A percentile compares a stretch with the other conserved stretches of the same genome.
Evolutionary conservation across 2,888 invertebrate species (phyloP).

Genomic region (Aphidius colemani): DNA sequence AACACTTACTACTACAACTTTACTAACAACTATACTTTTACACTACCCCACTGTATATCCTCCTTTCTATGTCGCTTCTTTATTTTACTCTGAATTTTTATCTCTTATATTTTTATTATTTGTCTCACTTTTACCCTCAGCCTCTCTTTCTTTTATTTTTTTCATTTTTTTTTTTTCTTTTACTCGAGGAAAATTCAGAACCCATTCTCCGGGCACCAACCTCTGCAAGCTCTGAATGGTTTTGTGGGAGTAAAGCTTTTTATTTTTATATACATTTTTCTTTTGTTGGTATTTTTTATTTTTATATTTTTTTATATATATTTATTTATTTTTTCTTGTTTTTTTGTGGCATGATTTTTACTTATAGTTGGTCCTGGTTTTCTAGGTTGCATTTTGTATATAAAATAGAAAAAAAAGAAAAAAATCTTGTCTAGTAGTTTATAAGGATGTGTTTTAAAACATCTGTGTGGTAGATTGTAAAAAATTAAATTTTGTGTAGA

Average conservation of each 20-base stretch:
- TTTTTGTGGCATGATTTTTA: too few species aligned
- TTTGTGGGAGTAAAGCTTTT: slow-evolving; percentile 37
- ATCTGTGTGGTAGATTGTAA: too few species aligned
- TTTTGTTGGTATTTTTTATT: neutral
- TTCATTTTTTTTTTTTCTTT: slow-evolving; percentile 21
- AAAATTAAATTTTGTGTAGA: too few species aligned
- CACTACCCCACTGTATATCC: slow-evolving; percentile 28
- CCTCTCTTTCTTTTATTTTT: slow-evolving; percentile 29
- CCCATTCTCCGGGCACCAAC: slow-evolving; percentile 35
- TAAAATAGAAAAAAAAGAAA: too few species aligned
- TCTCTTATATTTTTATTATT: too few species aligned
- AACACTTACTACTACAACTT: slow-evolving; percentile 31
- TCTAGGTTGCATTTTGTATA: too few species aligned
- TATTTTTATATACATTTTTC: slow-evolving; percentile 29
- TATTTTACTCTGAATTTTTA: slow-evolving; percentile 15
- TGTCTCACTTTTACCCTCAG: slow-evolving; percentile 26
- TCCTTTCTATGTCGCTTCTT: slow-evolving; percentile 31
- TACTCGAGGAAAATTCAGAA: neutral
- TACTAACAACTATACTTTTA: slow-evolving; percentile 28
- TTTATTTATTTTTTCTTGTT: too few species aligned
- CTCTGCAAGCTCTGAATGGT: slow-evolving; percentile 28
- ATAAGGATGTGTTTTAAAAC: too few species aligned
- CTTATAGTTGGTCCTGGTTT: too few species aligned
- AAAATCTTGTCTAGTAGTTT: neutral
- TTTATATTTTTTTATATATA: too few species aligned